Conservation (phyloP, 2,113 vertebrate genomes). For the Albula goreensis region DNA sequence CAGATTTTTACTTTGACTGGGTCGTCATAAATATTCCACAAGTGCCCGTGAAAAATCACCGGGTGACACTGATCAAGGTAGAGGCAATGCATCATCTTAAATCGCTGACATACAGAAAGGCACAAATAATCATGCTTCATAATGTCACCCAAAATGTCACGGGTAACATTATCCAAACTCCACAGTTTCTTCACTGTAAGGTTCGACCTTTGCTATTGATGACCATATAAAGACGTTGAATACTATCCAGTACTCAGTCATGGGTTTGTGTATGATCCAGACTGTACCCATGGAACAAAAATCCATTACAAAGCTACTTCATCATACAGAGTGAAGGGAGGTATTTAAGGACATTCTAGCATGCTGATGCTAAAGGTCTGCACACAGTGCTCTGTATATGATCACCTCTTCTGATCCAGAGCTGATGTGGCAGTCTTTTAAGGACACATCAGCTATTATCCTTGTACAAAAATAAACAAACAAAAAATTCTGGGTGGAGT, state of each 20-base stretch:
- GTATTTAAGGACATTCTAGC: background rate
- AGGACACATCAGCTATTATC: background rate
- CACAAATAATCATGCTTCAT: constrained; percentile 18
- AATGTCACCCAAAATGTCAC: constrained; percentile 23
- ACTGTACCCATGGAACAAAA: background rate
- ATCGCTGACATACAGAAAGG: constrained; percentile 24
- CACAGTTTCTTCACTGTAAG: background rate
- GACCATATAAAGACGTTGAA: background rate
- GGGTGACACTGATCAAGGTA: background rate
- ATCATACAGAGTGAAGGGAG: background rate
- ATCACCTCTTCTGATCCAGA: background rate
- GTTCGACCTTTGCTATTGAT: background rate
- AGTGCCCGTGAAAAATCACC: background rate
- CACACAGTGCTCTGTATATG: background rate
- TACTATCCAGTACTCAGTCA: background rate
- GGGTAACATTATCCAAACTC: background rate
- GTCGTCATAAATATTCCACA: constrained; percentile 17
- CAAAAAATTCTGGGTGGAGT: background rate
- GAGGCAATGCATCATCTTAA: constrained; percentile 16
- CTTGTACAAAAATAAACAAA: background rate
- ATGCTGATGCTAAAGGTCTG: background rate
- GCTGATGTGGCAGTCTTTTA: background rate
- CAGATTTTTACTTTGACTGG: background rate
- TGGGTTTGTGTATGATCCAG: background rate
- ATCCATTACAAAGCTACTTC: background rate